Percentiles rank a stretch among this genome's conserved stretches.
phyloP scores from a whole-genome alignment of 2,113 vertebrate genomes.

The Oncorhynchus keta region DNA sequence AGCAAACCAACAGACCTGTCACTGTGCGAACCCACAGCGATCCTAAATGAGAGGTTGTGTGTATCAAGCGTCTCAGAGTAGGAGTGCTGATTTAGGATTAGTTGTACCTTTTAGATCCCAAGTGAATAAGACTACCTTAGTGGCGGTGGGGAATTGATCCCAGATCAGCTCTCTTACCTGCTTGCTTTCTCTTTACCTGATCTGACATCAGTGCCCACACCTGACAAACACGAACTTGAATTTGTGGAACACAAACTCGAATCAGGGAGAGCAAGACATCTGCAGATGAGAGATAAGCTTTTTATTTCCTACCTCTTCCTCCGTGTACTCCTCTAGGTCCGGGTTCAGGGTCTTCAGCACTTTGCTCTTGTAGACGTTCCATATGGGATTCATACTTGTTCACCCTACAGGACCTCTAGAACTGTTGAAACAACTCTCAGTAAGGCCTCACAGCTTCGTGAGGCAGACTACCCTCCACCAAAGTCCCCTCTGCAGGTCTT shows the following conservation, averaged over 20 bases:
- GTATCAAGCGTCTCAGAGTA: neutral
- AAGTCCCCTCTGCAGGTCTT: slow-evolving; percentile 33
- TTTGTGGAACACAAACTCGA: too few relatives aligned
- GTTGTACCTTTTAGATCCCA: too few relatives aligned
- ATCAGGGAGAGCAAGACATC: neutral
- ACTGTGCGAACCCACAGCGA: too few relatives aligned
- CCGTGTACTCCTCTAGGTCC: slow-evolving; percentile 70
- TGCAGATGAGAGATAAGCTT: neutral
- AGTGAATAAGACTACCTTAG: too few relatives aligned
- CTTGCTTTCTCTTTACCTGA: too few relatives aligned
- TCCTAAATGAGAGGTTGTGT: too few relatives aligned
- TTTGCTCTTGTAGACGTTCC: slow-evolving; percentile 79
- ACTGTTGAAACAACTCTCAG: slow-evolving; percentile 14
- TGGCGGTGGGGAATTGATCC: too few relatives aligned
- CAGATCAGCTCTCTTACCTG: too few relatives aligned
- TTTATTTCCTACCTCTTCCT: slow-evolving; percentile 63
- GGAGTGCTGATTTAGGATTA: too few relatives aligned
- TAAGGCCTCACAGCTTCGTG: slow-evolving; percentile 28
- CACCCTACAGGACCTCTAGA: slow-evolving; percentile 3
- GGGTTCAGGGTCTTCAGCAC: slow-evolving; percentile 78
- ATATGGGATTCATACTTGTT: slow-evolving; percentile 74
- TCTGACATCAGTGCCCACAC: too few relatives aligned
- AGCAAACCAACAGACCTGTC: too few relatives aligned
- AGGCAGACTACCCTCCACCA: slow-evolving; percentile 37
- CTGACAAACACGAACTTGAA: too few relatives aligned